phyloP scores from a whole-genome alignment of 2,888 invertebrate species.

The Pycnomerus fuliginosus region DNA sequence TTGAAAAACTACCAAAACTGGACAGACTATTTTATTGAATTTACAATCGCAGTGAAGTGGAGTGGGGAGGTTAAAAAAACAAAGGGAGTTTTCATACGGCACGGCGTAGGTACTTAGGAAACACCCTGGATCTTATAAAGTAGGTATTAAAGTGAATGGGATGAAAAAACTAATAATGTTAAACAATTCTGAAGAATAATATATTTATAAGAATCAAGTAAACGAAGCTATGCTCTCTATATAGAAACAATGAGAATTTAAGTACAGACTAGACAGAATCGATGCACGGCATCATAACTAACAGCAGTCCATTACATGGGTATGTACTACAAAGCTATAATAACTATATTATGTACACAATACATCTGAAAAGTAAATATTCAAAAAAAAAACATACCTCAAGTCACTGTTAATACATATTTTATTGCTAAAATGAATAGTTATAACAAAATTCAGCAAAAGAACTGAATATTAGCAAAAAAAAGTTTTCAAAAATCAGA shows the following conservation, averaged over 20 bases:
- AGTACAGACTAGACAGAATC: slow-evolving; percentile 52
- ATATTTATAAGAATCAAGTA: slow-evolving; percentile 33
- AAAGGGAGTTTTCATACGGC: no score
- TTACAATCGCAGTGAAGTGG: no score
- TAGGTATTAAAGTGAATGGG: no score
- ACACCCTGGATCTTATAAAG: no score
- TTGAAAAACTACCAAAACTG: no score
- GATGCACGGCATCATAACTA: slow-evolving; percentile 48
- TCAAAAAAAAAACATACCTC: slow-evolving; percentile 7
- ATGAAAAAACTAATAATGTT: no score
- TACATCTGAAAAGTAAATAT: no score
- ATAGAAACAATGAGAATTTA: slow-evolving; percentile 46
- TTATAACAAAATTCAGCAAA: slow-evolving; percentile 1
- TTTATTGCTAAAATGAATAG: neutral
- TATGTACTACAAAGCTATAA: slow-evolving; percentile 36
- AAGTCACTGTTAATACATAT: neutral
- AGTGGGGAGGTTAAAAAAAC: no score
- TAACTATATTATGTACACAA: slow-evolving; percentile 8
- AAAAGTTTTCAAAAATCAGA: neutral
- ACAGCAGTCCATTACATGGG: slow-evolving; percentile 47
- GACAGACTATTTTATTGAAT: no score
- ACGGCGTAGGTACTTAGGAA: no score
- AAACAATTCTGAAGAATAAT: slow-evolving; percentile 21
- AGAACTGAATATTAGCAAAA: neutral
- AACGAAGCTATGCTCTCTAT: slow-evolving; percentile 34